Evolutionary conservation across 2,113 vertebrate genomes (phyloP).

Genomic region (Dicaeum eximium): DNA sequence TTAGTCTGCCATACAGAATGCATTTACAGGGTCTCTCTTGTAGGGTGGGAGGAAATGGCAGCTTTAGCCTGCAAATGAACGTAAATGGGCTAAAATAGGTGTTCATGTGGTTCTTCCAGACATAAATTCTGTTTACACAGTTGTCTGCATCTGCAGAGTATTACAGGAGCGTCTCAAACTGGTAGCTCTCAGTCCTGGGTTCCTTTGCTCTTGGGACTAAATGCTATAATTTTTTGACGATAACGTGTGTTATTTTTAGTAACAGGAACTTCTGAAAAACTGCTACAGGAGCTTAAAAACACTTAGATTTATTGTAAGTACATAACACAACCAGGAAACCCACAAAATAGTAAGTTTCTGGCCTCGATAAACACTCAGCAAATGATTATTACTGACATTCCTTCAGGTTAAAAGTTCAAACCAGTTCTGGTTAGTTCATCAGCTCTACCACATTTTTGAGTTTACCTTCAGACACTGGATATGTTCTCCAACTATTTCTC

Average conservation of each 20-base stretch:
- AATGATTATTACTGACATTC: neutral
- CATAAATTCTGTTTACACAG: neutral
- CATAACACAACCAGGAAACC: neutral
- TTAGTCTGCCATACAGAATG: neutral
- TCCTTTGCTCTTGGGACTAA: neutral
- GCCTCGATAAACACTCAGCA: neutral
- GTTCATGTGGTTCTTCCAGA: neutral
- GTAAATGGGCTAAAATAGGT: constrained; percentile 2
- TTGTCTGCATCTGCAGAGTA: neutral
- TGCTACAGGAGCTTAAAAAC: neutral
- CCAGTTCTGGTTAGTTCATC: neutral
- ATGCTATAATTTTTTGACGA: neutral
- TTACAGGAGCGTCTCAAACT: neutral
- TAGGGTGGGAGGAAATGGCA: neutral
- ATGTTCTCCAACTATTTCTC: neutral
- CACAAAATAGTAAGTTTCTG: neutral
- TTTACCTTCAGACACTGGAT: neutral
- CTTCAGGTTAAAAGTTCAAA: neutral
- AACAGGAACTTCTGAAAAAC: neutral
- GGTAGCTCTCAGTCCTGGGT: neutral
- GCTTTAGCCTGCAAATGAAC: neutral
- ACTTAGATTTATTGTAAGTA: neutral
- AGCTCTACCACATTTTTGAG: neutral
- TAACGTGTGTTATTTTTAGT: neutral
- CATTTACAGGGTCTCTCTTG: neutral